phyloP scores from a whole-genome alignment of 2,888 invertebrate species.

The Oscheius myriophilus region DNA sequence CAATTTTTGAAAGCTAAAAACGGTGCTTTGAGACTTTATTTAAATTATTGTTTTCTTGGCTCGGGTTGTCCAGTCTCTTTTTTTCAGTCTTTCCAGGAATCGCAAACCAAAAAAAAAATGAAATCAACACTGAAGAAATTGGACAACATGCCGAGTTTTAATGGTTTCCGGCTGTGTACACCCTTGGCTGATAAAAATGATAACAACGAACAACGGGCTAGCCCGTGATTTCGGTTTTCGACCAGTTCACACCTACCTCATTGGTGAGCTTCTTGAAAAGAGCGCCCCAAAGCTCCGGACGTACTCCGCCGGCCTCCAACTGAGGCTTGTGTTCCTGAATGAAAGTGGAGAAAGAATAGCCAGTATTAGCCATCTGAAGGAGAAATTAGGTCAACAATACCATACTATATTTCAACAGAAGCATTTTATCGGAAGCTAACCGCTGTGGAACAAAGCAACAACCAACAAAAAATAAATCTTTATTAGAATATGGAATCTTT shows the following conservation, averaged over 20 bases:
- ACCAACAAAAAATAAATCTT: background rate
- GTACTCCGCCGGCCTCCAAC: conserved; percentile 57
- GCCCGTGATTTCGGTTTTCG: no score
- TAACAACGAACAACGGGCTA: no score
- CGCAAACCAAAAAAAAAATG: no score
- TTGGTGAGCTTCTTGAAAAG: conserved; percentile 55
- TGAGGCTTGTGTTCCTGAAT: conserved; percentile 57
- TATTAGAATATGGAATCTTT: background rate
- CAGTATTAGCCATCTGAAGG: conserved; percentile 16
- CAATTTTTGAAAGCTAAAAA: no score
- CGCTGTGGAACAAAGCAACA: background rate
- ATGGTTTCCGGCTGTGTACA: no score
- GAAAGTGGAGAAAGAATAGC: conserved; percentile 52
- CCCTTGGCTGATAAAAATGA: no score
- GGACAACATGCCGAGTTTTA: no score
- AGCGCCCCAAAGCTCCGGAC: conserved; percentile 58
- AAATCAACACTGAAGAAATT: no score
- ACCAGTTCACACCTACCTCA: conserved; percentile 38
- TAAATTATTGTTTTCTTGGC: no score
- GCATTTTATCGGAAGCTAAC: background rate
- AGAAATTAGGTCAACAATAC: background rate
- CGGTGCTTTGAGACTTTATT: no score
- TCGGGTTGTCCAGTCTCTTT: no score
- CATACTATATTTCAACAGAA: background rate
- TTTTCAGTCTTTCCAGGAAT: no score